These are phyloP conservation scores for Macrophya alboannulata DNA, from an alignment of 2,888 invertebrate genomes.

Conservation along the genomic window DNA sequence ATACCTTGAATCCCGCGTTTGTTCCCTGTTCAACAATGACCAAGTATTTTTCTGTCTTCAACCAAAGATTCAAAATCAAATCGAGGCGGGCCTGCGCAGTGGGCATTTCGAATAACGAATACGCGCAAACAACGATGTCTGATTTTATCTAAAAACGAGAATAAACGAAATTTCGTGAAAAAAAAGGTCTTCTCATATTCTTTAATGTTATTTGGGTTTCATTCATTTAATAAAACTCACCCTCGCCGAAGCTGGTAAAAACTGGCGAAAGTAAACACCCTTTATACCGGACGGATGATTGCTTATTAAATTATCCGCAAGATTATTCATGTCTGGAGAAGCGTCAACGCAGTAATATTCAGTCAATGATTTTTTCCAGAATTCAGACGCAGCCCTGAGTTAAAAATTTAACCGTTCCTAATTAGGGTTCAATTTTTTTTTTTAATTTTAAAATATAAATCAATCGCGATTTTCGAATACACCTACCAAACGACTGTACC, in stretches of 20 bases:
- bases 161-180: neutral
- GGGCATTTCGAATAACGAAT: conserved; percentile 91
- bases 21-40: conserved; percentile 93
- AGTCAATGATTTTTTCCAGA: conserved; percentile 87
- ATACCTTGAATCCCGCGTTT: conserved; percentile 89
- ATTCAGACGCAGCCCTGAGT: conserved; percentile 86
- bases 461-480: conserved; percentile 22
- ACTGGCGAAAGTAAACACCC: conserved; percentile 90
- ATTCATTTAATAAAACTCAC: neutral
- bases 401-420: conserved; percentile 58
- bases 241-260: conserved; percentile 85
- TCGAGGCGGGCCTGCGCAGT: conserved; percentile 85
- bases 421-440: conserved; percentile 55
- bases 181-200: neutral
- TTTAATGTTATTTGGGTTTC: neutral
- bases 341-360: conserved; percentile 94
- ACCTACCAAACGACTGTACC: conserved; percentile 91
- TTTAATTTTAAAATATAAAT: conserved; percentile 46
- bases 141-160: conserved; percentile 83
- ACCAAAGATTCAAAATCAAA: conserved; percentile 90
- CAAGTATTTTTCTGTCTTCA: conserved; percentile 91
- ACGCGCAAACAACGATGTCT: conserved; percentile 91
- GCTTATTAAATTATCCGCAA: conserved; percentile 88
- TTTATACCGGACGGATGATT: conserved; percentile 83
- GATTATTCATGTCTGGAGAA: conserved; percentile 91